These are phyloP conservation scores for Pseudococcus viburni DNA, from an alignment of 2,888 invertebrate genomes.

Conservation along the genomic window DNA sequence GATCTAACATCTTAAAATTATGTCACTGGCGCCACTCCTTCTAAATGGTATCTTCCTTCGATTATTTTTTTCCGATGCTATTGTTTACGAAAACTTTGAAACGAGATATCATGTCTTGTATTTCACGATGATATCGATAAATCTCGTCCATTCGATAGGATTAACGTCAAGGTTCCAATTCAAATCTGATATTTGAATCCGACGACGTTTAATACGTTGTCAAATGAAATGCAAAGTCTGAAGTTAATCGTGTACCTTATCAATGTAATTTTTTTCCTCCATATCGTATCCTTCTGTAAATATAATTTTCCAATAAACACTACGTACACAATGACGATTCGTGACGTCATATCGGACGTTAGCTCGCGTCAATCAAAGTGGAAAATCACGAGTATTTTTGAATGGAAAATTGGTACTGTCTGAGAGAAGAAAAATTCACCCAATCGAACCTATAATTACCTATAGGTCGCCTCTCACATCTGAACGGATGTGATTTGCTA, in stretches of 20 bases:
- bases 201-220: not conserved
- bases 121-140: not conserved
- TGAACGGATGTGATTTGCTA: not conserved
- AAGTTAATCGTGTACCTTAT: not conserved
- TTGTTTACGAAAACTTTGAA: not conserved
- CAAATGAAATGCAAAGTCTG: conserved; percentile 46
- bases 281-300: not conserved
- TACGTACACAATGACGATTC: not conserved
- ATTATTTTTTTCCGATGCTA: not conserved
- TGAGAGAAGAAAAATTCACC: not conserved
- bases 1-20: not conserved
- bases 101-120: not conserved
- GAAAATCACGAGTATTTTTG: conserved; percentile 5
- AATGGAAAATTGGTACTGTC: not conserved
- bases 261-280: not conserved
- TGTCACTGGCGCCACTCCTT: conserved; percentile 29
- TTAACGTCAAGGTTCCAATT: not conserved
- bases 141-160: not conserved
- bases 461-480: not conserved
- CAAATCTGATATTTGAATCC: not conserved
- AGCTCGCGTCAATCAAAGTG: not conserved
- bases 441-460: not conserved
- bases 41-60: not conserved
- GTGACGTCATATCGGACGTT: conserved; percentile 21
- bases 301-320: not conserved